Conservation (phyloP, 1,140 invertebrate species). For the Harpegnathos saltator region DNA sequence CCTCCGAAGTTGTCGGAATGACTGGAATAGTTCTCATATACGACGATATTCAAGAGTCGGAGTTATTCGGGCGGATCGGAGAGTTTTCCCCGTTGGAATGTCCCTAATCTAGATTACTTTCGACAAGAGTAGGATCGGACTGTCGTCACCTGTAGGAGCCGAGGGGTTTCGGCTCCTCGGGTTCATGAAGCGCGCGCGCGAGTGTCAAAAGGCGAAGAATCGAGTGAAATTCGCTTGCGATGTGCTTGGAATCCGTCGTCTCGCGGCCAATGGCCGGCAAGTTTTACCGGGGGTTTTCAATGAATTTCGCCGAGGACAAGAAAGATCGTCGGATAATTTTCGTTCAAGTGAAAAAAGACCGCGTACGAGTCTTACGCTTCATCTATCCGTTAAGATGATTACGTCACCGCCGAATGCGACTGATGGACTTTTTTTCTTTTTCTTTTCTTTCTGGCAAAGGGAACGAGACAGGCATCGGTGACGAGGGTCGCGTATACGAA, state of each 20-base stretch:
- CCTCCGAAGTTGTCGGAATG: background rate
- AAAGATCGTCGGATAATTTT: too few species aligned
- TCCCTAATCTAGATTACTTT: conserved; percentile 38
- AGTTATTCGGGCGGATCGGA: conserved; percentile 22
- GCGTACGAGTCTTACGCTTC: too few species aligned
- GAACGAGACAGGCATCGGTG: too few species aligned
- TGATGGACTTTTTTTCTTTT: too few species aligned
- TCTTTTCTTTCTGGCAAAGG: too few species aligned
- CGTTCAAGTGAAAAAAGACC: too few species aligned
- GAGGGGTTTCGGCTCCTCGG: conserved; percentile 14
- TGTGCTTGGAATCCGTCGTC: conserved; percentile 9
- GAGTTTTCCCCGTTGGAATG: background rate
- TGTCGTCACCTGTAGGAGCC: conserved; percentile 32
- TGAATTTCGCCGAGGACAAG: background rate
- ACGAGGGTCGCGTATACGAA: background rate
- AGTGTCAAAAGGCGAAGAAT: conserved; percentile 34
- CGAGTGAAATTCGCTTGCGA: conserved; percentile 38
- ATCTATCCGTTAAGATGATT: too few species aligned
- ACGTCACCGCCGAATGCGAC: too few species aligned
- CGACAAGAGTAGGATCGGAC: conserved; percentile 25
- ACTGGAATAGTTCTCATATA: conserved; percentile 43
- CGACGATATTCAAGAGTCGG: conserved; percentile 33
- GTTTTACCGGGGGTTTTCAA: background rate
- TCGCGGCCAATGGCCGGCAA: background rate
- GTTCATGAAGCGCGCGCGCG: background rate